Evolutionary conservation across 2,797 vertebrate species (phyloP).

Genomic region (Podarcis siculus): DNA sequence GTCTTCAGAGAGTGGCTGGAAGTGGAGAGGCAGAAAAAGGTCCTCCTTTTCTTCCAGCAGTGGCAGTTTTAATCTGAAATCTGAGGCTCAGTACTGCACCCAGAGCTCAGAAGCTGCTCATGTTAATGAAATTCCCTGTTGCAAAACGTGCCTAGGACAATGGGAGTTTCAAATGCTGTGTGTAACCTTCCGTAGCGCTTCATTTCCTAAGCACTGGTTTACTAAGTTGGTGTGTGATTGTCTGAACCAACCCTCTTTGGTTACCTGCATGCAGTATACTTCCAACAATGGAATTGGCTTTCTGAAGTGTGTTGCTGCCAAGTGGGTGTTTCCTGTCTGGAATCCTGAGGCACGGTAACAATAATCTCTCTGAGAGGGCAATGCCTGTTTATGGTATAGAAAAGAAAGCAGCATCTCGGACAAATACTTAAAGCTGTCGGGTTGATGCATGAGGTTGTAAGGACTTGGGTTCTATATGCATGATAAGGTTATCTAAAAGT

Average conservation of each 20-base stretch:
- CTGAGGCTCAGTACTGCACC: background rate
- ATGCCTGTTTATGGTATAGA: background rate
- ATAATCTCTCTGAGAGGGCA: background rate
- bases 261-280: background rate
- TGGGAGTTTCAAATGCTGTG: too few species aligned
- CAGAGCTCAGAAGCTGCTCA: background rate
- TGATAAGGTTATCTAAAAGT: background rate
- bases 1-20: too few species aligned
- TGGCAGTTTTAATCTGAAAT: background rate
- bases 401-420: background rate
- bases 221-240: background rate
- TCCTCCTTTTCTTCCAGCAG: too few species aligned
- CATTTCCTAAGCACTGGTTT: background rate
- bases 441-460: background rate
- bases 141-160: too few species aligned
- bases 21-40: background rate
- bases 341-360: background rate
- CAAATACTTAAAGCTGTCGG: slow-evolving; percentile 1
- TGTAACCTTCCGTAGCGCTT: background rate
- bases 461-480: background rate
- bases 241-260: background rate
- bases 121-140: too few species aligned
- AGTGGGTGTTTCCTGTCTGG: background rate
- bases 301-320: background rate
- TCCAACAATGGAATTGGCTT: background rate